phyloP scores from a whole-genome alignment of 2,888 invertebrate genomes.

The Hololepta plana region DNA sequence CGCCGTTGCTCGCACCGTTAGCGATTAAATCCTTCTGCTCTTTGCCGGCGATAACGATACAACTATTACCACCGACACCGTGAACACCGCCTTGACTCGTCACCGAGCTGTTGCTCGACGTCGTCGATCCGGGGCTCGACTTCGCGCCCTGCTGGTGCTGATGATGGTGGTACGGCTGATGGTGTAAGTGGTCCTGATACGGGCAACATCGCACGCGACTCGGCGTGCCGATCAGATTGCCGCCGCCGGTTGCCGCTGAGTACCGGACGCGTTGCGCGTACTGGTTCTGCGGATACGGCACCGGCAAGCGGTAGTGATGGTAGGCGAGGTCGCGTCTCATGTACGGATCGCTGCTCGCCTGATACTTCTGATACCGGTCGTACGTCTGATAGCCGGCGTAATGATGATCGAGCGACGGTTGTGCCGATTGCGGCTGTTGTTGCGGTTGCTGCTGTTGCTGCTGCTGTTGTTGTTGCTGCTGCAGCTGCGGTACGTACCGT shows the following conservation, averaged over 20 bases:
- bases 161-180: too few relatives aligned
- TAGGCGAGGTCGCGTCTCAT: constrained; percentile 38
- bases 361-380: constrained; percentile 20
- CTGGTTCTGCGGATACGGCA: constrained; percentile 25
- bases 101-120: constrained; percentile 27
- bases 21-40: constrained; percentile 13
- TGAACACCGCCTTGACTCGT: constrained; percentile 25
- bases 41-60: constrained; percentile 5
- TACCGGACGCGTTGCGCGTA: constrained; percentile 21
- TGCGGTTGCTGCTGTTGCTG: constrained; percentile 20
- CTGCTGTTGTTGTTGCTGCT: constrained; percentile 37
- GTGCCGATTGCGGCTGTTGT: constrained; percentile 13
- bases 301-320: constrained; percentile 37
- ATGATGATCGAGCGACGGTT: constrained; percentile 7
- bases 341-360: constrained; percentile 32
- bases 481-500: constrained; percentile 48
- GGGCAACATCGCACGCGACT: constrained; percentile 24
- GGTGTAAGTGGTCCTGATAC: constrained; percentile 22
- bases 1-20: background rate
- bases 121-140: constrained; percentile 32
- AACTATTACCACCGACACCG: constrained; percentile 6
- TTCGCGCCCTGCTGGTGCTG: too few relatives aligned
- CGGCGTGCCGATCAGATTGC: constrained; percentile 23
- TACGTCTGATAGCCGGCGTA: constrained; percentile 11
- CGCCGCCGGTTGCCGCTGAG: too few relatives aligned